These are phyloP conservation scores for Lottia gigantea DNA, from an alignment of 2,888 invertebrate genomes.

Conservation along the genomic window DNA sequence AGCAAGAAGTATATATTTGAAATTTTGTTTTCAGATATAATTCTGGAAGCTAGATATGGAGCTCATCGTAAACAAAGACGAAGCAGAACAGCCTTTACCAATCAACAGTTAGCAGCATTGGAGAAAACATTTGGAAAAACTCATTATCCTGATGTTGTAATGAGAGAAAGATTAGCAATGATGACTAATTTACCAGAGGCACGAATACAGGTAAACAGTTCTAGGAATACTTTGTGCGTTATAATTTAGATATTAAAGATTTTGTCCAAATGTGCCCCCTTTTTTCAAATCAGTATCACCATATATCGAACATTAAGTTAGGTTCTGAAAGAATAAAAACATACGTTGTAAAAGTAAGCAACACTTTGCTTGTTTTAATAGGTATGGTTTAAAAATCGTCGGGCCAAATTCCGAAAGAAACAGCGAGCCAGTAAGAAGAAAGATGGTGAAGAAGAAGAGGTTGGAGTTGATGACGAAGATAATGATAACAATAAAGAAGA, in stretches of 20 bases:
- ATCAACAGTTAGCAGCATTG: constrained; percentile 69
- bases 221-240: neutral
- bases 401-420: constrained; percentile 97
- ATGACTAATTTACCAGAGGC: constrained; percentile 70
- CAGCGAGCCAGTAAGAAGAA: constrained; percentile 70
- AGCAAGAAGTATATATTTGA: no score
- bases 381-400: constrained; percentile 99
- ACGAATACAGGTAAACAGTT: constrained; percentile 68
- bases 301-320: no score
- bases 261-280: no score
- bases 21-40: constrained; percentile 51
- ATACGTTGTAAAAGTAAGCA: neutral
- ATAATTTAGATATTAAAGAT: no score
- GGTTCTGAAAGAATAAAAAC: no score
- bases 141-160: constrained; percentile 71
- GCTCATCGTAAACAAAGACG: constrained; percentile 69
- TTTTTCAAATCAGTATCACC: no score
- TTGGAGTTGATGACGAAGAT: neutral
- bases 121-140: constrained; percentile 70
- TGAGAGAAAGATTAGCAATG: constrained; percentile 69
- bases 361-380: constrained; percentile 67
- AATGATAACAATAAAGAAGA: constrained; percentile 21
- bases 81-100: constrained; percentile 70
- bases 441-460: constrained; percentile 12
- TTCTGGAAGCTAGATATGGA: constrained; percentile 65